Conservation (phyloP, 2,797 vertebrate species). For the Mus spretus region DNA sequence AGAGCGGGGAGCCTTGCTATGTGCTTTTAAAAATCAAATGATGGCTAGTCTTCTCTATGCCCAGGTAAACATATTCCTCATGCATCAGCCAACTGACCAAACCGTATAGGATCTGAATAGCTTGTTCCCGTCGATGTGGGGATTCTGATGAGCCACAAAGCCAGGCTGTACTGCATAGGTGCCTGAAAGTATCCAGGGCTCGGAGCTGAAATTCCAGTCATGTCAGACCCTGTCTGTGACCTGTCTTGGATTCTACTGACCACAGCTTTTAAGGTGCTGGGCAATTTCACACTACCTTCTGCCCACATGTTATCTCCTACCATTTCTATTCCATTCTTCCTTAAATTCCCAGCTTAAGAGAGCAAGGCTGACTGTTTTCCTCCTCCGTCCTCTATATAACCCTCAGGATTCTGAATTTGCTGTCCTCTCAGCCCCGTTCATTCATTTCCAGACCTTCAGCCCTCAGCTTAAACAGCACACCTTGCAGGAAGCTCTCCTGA, state of each 20-base stretch:
- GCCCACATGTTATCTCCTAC: fast-evolving
- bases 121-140: fast-evolving
- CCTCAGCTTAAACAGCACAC: background rate
- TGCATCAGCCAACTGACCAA: background rate
- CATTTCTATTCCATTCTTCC: background rate
- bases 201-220: background rate
- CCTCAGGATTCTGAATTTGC: background rate
- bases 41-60: background rate
- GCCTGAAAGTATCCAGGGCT: background rate
- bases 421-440: background rate
- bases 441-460: background rate
- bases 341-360: background rate
- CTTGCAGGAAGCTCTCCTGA: background rate
- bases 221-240: background rate
- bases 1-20: background rate
- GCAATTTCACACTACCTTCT: background rate
- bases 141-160: background rate
- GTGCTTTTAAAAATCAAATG: slow-evolving; percentile 38
- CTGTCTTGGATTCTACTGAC: background rate
- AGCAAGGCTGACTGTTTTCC: background rate
- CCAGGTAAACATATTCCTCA: background rate
- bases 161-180: background rate
- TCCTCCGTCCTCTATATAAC: background rate
- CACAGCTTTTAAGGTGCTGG: background rate
- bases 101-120: background rate